These are phyloP conservation scores for Palythoa grandis DNA, from an alignment of 92 coral and sea anemone genomes.

Conservation along the genomic window DNA sequence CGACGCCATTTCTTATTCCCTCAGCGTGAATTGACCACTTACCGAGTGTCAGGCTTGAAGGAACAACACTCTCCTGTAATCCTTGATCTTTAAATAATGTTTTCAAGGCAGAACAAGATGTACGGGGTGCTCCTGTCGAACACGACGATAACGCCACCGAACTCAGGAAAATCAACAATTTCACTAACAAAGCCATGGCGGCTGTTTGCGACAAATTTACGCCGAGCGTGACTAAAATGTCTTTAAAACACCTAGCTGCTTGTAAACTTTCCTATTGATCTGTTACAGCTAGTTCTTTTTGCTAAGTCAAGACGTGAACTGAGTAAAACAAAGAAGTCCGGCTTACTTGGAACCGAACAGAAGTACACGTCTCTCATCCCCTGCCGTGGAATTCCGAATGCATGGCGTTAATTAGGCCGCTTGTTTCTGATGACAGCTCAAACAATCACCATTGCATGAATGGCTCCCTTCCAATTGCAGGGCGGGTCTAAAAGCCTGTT, in stretches of 20 bases:
- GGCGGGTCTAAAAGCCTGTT: background rate
- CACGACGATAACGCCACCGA: background rate
- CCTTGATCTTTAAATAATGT: slow-evolving; percentile 32
- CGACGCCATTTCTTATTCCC: slow-evolving; percentile 37
- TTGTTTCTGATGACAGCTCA: slow-evolving; percentile 38
- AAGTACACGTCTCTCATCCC: background rate
- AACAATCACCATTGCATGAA: slow-evolving; percentile 18
- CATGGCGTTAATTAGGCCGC: slow-evolving; percentile 27
- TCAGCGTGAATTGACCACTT: slow-evolving; percentile 43
- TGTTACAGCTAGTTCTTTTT: background rate
- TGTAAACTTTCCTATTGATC: background rate
- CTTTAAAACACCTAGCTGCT: background rate
- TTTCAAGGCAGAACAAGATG: slow-evolving; percentile 27
- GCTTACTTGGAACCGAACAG: background rate
- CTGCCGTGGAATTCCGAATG: slow-evolving; percentile 23
- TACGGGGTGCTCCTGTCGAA: slow-evolving; percentile 2
- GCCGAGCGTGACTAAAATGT: slow-evolving; percentile 7
- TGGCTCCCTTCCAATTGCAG: slow-evolving; percentile 13
- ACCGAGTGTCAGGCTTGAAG: slow-evolving; percentile 10
- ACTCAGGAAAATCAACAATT: slow-evolving; percentile 11
- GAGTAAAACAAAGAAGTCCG: background rate
- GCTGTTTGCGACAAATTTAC: slow-evolving; percentile 25
- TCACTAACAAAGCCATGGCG: slow-evolving; percentile 42
- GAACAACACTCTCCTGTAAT: slow-evolving; percentile 29
- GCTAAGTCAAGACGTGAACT: background rate